Base-by-base conservation (phyloP, 1,140 invertebrate species). In the Oppia nitens region DNA sequence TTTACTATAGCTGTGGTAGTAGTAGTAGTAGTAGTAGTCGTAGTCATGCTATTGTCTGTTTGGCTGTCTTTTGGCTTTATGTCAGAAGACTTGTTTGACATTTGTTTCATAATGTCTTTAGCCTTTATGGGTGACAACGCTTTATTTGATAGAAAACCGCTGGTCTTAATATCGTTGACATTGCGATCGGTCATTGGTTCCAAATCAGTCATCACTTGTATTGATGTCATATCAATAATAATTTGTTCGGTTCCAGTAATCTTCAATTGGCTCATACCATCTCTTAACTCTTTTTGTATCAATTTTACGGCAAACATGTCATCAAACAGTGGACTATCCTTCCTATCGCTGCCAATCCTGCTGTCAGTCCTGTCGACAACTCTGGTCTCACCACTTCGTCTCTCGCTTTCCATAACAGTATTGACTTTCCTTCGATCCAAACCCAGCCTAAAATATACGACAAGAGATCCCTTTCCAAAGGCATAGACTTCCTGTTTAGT, bases 401-500 rank as follows among this genome's bases (percentile, higher is more conserved):
- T 14, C 12, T 21, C 23, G 51, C 3, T 28, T 20, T 17, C 2
- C 67, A 68, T 64, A 71, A 80, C 77, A 75, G 79, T 3, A 81
- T 24, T 78, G 64, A 84, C 76, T 78, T 84, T 83, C 75, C 80
- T 80, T 65, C 81, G 75, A 68, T 86, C 83, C 21, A 85, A 72
- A 61, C 82, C 80, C 11, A 86, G 65, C 70, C 77, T 79, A 70
- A 84, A 86, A 70, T 82, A 81, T 11, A 85, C 80, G 62, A 82
- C 79, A n/a, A 83, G 68, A 55, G 60, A 47, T 11, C 80, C 77
- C 62, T 80, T 81, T 23, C 81, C 79, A 66, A 85, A 83, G 66
- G 77, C 77, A 28, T 81, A 79, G 60, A 85, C 78, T 12, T 77
- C 68, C 23, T 17, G 52, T 53, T 40, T 40, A 9, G 32, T 40